phyloP scores from a whole-genome alignment of 2,888 invertebrate genomes.

The Cyclophora punctaria region DNA sequence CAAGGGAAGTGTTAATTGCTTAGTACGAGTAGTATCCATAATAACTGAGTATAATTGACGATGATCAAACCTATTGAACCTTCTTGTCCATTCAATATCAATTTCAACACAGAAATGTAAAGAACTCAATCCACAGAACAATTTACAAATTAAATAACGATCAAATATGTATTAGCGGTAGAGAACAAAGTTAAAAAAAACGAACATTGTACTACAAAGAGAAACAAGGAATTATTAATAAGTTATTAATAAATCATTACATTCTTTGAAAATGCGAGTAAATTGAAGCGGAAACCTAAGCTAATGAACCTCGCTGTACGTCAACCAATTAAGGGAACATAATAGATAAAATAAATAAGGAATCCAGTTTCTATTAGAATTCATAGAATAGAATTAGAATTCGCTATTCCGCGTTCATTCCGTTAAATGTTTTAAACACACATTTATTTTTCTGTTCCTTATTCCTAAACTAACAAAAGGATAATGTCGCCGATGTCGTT shows the following conservation, averaged over 20 bases:
- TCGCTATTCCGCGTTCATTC: slow-evolving; percentile 2
- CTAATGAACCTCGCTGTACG: slow-evolving; percentile 3
- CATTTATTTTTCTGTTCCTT: too few species aligned
- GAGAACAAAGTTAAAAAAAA: neutral
- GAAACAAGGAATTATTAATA: slow-evolving; percentile 1
- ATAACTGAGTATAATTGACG: too few species aligned
- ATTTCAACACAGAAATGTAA: too few species aligned
- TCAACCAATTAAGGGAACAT: slow-evolving; percentile 4
- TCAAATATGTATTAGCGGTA: slow-evolving; percentile 5
- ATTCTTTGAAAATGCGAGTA: slow-evolving; percentile 17
- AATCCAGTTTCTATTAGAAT: slow-evolving; percentile 23
- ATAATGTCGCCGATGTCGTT: too few species aligned
- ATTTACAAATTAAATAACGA: neutral
- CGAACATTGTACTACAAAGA: slow-evolving; percentile 1
- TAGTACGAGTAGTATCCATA: too few species aligned
- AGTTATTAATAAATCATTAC: neutral
- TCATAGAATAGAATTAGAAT: slow-evolving; percentile 25
- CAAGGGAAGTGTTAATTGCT: too few species aligned
- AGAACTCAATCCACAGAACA: neutral
- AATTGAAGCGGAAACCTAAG: slow-evolving; percentile 24
- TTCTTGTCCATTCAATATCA: too few species aligned
- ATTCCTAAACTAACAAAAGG: too few species aligned
- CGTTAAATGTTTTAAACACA: too few species aligned
- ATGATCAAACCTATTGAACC: too few species aligned
- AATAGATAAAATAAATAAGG: slow-evolving; percentile 14